Conservation (phyloP, 2,888 invertebrate genomes). For the Melinopterus prodromus region DNA sequence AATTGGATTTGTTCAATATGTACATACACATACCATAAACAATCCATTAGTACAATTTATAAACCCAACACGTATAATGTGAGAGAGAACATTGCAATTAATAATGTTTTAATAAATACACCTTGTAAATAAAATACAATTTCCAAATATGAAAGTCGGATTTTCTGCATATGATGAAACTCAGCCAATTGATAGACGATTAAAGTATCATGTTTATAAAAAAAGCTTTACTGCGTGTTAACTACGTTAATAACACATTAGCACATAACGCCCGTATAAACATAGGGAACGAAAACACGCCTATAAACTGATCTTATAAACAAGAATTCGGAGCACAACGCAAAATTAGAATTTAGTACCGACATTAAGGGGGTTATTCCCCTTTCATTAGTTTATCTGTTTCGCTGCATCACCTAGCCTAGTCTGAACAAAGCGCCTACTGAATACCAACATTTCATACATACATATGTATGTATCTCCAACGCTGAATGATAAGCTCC, state of each 20-base stretch:
- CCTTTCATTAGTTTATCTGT: not conserved
- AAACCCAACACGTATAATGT: too few species aligned
- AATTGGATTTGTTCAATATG: too few species aligned
- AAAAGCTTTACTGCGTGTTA: too few species aligned
- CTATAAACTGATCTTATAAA: not conserved
- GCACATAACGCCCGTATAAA: not conserved
- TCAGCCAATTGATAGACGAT: too few species aligned
- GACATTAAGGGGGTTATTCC: not conserved
- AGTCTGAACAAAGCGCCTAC: not conserved
- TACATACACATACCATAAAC: too few species aligned
- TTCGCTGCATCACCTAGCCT: not conserved
- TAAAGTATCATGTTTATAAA: too few species aligned
- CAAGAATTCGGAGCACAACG: not conserved
- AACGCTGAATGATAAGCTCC: not conserved
- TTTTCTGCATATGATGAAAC: too few species aligned
- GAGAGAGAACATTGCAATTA: too few species aligned
- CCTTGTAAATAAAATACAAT: too few species aligned
- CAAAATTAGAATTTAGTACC: constrained; percentile 4
- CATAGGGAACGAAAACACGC: not conserved
- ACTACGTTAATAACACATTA: not conserved
- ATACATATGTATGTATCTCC: constrained; percentile 23
- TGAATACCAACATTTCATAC: constrained; percentile 8
- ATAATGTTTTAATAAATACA: too few species aligned
- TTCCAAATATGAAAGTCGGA: too few species aligned
- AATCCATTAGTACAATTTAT: too few species aligned